phyloP scores from a whole-genome alignment of 2,797 vertebrate genomes.

The Rhinogobio ventralis region DNA sequence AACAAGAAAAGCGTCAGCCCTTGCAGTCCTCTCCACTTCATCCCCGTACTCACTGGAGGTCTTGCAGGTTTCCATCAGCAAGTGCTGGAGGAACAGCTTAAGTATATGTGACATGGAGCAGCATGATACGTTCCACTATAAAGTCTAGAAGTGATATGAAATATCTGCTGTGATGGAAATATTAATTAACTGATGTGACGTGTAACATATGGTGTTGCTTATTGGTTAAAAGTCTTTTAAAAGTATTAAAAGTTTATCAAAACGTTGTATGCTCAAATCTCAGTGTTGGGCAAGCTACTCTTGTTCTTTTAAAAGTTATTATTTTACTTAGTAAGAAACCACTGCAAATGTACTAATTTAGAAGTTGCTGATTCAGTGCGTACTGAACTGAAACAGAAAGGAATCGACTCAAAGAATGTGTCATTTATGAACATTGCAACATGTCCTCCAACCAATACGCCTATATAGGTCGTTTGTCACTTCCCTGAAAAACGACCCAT shows the following conservation, averaged over 20 bases:
- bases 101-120: conserved; percentile 40
- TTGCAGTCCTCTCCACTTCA: conserved; percentile 38
- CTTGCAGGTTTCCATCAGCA: conserved; percentile 35
- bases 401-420: not conserved
- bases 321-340: too few relatives aligned
- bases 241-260: not conserved
- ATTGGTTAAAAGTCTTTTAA: not conserved
- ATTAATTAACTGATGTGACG: not conserved
- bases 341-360: too few relatives aligned
- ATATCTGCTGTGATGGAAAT: not conserved
- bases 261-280: not conserved
- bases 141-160: not conserved
- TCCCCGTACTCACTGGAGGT: conserved; percentile 29
- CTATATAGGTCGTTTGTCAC: too few relatives aligned
- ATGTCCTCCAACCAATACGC: too few relatives aligned
- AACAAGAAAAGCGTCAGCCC: conserved; percentile 41
- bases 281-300: not conserved
- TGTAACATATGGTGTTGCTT: not conserved
- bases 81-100: conserved; percentile 11
- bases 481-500: too few relatives aligned
- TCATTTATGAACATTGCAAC: not conserved
- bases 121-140: not conserved
- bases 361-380: not conserved
- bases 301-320: too few relatives aligned
- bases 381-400: not conserved